These are phyloP conservation scores for Ophonus ardosiacus DNA, from an alignment of 2,888 invertebrate genomes.

Conservation along the genomic window DNA sequence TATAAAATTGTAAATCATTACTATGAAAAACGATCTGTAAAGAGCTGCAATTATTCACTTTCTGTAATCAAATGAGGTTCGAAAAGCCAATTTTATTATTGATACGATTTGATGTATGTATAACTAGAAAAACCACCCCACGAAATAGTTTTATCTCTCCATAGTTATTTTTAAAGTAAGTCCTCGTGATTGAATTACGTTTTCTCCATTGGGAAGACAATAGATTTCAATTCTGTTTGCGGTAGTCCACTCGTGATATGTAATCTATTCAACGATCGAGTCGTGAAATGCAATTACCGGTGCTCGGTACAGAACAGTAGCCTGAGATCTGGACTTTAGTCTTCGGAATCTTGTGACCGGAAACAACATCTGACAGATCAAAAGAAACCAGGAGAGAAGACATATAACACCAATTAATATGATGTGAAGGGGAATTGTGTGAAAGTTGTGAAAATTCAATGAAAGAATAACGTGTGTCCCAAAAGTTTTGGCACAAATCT, in stretches of 20 bases:
- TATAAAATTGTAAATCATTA: too few relatives aligned
- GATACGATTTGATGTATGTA: background rate
- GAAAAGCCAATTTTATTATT: too few relatives aligned
- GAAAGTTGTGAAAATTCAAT: too few relatives aligned
- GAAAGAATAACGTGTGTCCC: too few relatives aligned
- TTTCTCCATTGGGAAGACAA: background rate
- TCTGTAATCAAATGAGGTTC: too few relatives aligned
- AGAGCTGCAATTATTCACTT: too few relatives aligned
- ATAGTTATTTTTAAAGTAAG: background rate
- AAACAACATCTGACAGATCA: background rate
- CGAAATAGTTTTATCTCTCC: background rate
- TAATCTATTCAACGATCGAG: conserved; percentile 31
- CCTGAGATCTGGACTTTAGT: background rate
- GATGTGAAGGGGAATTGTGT: too few relatives aligned
- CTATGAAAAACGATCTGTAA: too few relatives aligned
- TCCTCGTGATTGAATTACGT: background rate
- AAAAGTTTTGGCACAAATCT: too few relatives aligned
- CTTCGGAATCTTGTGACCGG: background rate
- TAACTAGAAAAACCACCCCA: background rate
- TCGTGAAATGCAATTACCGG: conserved; percentile 31
- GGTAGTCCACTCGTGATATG: background rate
- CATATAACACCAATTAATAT: background rate
- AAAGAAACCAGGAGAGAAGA: background rate
- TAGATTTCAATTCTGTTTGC: background rate
- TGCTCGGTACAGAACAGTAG: background rate